Evolutionary conservation across 2,888 invertebrate species (phyloP).

Genomic region (Drosophila pegasa): DNA sequence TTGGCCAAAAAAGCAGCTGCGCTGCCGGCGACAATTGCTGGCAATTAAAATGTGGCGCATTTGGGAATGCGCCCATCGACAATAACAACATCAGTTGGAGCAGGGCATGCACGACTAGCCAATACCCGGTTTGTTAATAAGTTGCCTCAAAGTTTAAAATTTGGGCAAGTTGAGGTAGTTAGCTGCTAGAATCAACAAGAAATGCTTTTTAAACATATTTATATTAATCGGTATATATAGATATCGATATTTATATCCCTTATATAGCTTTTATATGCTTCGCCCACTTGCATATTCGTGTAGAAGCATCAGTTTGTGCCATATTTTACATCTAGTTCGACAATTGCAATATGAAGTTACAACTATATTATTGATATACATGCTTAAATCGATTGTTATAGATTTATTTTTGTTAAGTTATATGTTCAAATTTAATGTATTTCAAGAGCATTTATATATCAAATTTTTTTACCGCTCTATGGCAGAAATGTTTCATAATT

Average conservation of each 20-base stretch:
- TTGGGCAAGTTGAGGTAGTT: background rate
- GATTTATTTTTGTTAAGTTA: background rate
- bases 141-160: background rate
- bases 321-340: too few relatives aligned
- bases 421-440: background rate
- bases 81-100: constrained; percentile 13
- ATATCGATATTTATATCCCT: background rate
- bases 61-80: constrained; percentile 65
- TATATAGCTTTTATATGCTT: background rate
- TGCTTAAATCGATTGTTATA: background rate
- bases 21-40: constrained; percentile 74
- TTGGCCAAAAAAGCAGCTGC: constrained; percentile 51
- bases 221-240: constrained; percentile 5
- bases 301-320: too few relatives aligned
- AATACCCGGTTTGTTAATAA: background rate
- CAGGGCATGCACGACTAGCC: background rate
- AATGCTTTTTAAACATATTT: background rate
- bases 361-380: background rate
- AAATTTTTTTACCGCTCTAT: too few relatives aligned
- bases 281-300: background rate
- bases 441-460: too few relatives aligned
- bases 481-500: too few relatives aligned
- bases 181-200: background rate
- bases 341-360: background rate
- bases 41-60: constrained; percentile 81